A percentile compares a stretch with the other conserved stretches of the same genome.
phyloP scores from a whole-genome alignment of 1,140 invertebrate genomes.

The Ips typographus region DNA sequence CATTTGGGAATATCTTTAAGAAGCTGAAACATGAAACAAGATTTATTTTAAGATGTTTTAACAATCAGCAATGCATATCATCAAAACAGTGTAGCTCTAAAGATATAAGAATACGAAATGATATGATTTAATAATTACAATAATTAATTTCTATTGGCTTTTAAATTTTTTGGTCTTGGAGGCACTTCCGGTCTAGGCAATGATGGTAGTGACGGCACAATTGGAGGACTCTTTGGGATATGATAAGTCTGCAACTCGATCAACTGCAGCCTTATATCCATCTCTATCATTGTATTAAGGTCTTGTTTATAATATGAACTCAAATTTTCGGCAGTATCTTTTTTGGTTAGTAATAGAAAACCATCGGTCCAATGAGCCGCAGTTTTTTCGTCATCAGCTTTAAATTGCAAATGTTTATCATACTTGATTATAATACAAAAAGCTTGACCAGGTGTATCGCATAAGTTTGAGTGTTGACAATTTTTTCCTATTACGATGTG shows the following conservation, averaged over 20 bases:
- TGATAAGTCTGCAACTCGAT: constrained; percentile 47
- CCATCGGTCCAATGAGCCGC: constrained; percentile 46
- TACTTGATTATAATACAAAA: constrained; percentile 42
- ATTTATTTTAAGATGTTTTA: too few species aligned
- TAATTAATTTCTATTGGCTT: too few species aligned
- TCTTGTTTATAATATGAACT: constrained; percentile 43
- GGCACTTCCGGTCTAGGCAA: constrained; percentile 32
- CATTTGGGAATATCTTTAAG: too few species aligned
- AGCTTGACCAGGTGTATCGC: constrained; percentile 34
- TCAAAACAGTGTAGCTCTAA: too few species aligned
- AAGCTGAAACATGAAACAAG: too few species aligned
- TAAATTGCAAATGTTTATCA: constrained; percentile 40
- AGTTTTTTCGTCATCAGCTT: constrained; percentile 40
- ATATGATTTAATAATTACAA: too few species aligned
- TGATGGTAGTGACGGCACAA: constrained; percentile 41
- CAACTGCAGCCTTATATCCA: constrained; percentile 46
- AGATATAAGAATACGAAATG: too few species aligned
- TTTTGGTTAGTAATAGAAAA: constrained; percentile 40
- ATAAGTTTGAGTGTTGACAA: constrained; percentile 30
- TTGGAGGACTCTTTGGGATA: constrained; percentile 45
- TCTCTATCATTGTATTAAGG: constrained; percentile 42
- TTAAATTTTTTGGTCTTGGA: constrained; percentile 30
- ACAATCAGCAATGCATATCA: too few species aligned
- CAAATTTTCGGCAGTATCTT: constrained; percentile 38
- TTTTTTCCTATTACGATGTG: constrained; percentile 45